These are phyloP conservation scores for Leguminivora glycinivorella DNA, from an alignment of 1,140 invertebrate species.

Conservation along the genomic window DNA sequence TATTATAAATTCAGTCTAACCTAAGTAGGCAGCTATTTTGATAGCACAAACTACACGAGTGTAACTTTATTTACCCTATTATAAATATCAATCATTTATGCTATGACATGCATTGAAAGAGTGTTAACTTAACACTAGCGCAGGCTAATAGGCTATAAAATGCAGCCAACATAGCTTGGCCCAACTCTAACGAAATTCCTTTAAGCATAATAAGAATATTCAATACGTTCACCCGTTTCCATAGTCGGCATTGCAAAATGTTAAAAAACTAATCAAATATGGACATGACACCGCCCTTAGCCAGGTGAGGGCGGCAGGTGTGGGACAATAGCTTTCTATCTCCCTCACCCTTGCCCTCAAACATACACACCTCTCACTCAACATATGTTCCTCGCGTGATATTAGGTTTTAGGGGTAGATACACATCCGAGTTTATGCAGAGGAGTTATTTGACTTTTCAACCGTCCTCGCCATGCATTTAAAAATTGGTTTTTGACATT, in stretches of 20 bases:
- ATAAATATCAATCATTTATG: too few species aligned
- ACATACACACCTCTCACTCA: conserved; percentile 39
- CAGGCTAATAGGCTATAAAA: too few species aligned
- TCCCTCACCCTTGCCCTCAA: conserved; percentile 45
- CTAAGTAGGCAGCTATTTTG: too few species aligned
- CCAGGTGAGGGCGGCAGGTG: conserved; percentile 72
- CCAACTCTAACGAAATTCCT: too few species aligned
- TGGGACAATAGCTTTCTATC: conserved; percentile 55
- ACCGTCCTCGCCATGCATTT: conserved; percentile 57
- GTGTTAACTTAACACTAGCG: too few species aligned
- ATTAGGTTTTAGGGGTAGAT: conserved; percentile 61
- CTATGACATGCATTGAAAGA: too few species aligned
- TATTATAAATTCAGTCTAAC: too few species aligned
- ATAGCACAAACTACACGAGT: too few species aligned
- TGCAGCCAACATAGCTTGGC: too few species aligned
- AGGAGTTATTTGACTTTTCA: conserved; percentile 63
- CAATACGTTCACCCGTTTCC: conserved; percentile 40
- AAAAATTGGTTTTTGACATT: conserved; percentile 65
- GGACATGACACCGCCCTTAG: conserved; percentile 49
- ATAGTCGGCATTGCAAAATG: conserved; percentile 65
- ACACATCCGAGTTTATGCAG: conserved; percentile 59
- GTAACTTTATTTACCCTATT: too few species aligned
- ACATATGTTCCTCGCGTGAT: conserved; percentile 59
- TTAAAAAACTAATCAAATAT: conserved; percentile 72
- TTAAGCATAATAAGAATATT: background rate